Base-by-base conservation (phyloP, 2,888 invertebrate genomes). In the Drosophila tripunctata region DNA sequence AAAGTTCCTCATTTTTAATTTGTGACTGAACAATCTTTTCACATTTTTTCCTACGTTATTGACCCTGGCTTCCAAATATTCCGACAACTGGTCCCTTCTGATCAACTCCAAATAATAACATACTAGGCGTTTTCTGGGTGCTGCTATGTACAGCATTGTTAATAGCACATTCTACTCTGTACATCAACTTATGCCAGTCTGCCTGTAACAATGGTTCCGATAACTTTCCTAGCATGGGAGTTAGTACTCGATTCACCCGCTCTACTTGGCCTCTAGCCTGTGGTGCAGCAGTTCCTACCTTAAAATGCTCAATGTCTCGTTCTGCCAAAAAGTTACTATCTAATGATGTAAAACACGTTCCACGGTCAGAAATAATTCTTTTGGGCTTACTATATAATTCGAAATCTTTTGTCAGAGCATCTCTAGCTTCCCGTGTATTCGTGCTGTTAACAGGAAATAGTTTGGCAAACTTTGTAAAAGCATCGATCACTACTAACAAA, bases 341-440 rank as follows among this genome's bases (percentile, higher is more conserved):
- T 3, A 45, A 12, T 1, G 51, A 57, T 2, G 47, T 57, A n/a
- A 63, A 52, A 33, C 45, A 56, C 4, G 33, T 47, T 1, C 63
- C 47, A 4, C 41, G 8, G 15, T 63, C 63, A 1, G 45, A 36
- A 3, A 63, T 52, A 4, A 57, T 41, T 36, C 35, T 45, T 15
- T 31, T 7, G n/a, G 43, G 64, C 3, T 45, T 31, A 14, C 45
- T 55, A 30, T 21, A 45, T n/a, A 24, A 44, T 21, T 38, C 30
- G 14, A 47, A 47, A 22, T 56, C 40, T 22, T 40, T 56, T 4
- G 1, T 38, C 4, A 33, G 31, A 0, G 17, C 7, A 3, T 24
- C 43, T 7, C n/a, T 44, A 2, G 17, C 35, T 17, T 44, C 36
- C 2, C 15, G 4, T 1, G 30, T 47, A 31, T 38, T 55, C 4